These are phyloP conservation scores for Neodon shergylaensis DNA, from an alignment of 2,113 vertebrate genomes.

Conservation along the genomic window DNA sequence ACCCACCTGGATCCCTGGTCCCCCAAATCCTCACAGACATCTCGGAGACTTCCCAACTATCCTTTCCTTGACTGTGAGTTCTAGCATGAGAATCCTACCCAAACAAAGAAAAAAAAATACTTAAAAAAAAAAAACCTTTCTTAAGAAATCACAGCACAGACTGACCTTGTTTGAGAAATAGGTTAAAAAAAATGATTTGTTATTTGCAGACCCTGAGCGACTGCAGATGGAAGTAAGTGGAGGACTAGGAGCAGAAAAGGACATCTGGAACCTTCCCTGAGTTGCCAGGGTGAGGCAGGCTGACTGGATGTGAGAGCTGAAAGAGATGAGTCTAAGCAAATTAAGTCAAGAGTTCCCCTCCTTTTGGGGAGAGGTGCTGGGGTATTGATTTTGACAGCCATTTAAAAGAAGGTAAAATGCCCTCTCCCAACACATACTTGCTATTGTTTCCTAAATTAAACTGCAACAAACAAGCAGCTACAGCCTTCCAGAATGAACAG, in stretches of 20 bases:
- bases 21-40: neutral
- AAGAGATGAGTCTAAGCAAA: neutral
- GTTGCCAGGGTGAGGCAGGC: neutral
- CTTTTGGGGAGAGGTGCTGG: conserved; percentile 46
- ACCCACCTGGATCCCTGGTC: too few species aligned
- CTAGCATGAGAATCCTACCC: conserved; percentile 47
- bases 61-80: conserved; percentile 64
- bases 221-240: conserved; percentile 73
- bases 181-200: conserved; percentile 83
- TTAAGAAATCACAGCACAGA: conserved; percentile 81
- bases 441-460: conserved; percentile 81
- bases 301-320: neutral
- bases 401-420: conserved; percentile 77
- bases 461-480: conserved; percentile 78
- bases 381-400: conserved; percentile 82
- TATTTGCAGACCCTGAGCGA: conserved; percentile 73
- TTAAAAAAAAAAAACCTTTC: neutral
- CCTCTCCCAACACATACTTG: conserved; percentile 70
- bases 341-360: neutral
- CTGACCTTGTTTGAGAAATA: conserved; percentile 81
- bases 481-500: conserved; percentile 77
- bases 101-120: neutral
- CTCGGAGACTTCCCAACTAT: conserved; percentile 35
- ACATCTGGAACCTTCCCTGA: conserved; percentile 66
- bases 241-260: conserved; percentile 74